Evolutionary conservation across 2,797 vertebrate species (phyloP), one percentile per base, ranked within the genome.

Genomic region (Pangasius larnaudii): DNA sequence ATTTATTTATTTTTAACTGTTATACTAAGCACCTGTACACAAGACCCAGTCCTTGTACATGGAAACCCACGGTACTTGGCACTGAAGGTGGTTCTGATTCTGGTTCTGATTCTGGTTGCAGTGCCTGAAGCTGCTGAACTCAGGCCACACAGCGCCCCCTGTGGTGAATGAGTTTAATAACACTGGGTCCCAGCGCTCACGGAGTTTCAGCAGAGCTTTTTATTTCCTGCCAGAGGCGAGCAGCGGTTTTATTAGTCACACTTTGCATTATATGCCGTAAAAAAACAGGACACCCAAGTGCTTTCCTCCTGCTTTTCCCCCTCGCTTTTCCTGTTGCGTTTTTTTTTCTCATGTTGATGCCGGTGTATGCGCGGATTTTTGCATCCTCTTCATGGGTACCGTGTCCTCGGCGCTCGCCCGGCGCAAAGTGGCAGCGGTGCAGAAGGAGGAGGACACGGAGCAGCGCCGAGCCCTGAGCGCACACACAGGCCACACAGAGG

Each of bases 371-470:
- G 84, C 36, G 33, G 69, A 74, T 58, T 39, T 59, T 3, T 85
- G 67, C 27, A 51, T 58, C 69, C 84, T 85, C 22, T 58, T 85
- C 51, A 94, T 94, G 93, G 93, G 93, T 88, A 88, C 92, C 84
- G 86, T 93, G 61, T 94, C 91, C 78, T 93, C 91, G 85, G 91
- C 86, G 79, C 87, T 93, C 83, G 51, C 91, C 22, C 24, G 84
- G 84, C 51, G 59, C 74, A 78, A 78, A 78, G 75, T 78, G 75
- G 75, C 49, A 78, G 75, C 75, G n/a, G 75, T 56, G 75, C 75
- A 78, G 49, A 56, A 56, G 49, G 75, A 78, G 75, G 75, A 78
- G 75, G 46, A 53, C 78, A 58, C 33, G 53, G 78, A 80, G 30
- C 53, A 80, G 78, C 53, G 30, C 18, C 30, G 53, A 58, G 53